Conservation (phyloP, 2,888 invertebrate species). For the Pharmacophagus antenor region DNA sequence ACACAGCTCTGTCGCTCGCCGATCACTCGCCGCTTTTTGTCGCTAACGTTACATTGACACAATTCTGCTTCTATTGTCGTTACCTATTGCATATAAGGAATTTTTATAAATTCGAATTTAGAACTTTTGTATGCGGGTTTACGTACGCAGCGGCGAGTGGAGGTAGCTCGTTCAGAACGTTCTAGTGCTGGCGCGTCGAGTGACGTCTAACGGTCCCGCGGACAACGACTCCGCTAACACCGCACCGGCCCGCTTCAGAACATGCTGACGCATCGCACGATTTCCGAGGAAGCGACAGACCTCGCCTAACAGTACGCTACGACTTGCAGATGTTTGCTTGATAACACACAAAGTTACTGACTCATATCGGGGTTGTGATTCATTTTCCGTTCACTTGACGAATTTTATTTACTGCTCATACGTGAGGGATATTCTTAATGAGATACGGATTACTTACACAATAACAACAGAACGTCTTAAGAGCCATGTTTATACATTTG, state of each 20-base stretch:
- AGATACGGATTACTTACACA: neutral
- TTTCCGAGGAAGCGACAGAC: constrained; percentile 52
- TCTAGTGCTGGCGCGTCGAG: constrained; percentile 35
- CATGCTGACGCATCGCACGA: constrained; percentile 65
- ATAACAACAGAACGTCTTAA: neutral
- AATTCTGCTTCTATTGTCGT: constrained; percentile 38
- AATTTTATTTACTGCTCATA: constrained; percentile 47
- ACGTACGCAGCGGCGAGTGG: constrained; percentile 10
- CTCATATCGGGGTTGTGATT: constrained; percentile 58
- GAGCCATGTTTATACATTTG: too few relatives aligned
- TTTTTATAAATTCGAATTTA: constrained; percentile 13
- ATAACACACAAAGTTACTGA: constrained; percentile 55
- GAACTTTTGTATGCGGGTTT: neutral
- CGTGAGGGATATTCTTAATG: constrained; percentile 34
- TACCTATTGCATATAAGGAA: constrained; percentile 20
- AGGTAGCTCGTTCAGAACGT: constrained; percentile 18
- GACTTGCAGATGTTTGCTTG: constrained; percentile 55
- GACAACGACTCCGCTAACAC: constrained; percentile 65
- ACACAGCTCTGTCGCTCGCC: constrained; percentile 52
- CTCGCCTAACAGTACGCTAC: constrained; percentile 47
- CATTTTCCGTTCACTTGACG: constrained; percentile 59
- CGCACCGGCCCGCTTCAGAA: constrained; percentile 47
- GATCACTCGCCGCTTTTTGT: constrained; percentile 52
- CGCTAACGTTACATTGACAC: constrained; percentile 59
- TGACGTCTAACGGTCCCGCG: constrained; percentile 63